Base-by-base conservation (phyloP, 2,888 invertebrate genomes). In the Isoperla grammatica region DNA sequence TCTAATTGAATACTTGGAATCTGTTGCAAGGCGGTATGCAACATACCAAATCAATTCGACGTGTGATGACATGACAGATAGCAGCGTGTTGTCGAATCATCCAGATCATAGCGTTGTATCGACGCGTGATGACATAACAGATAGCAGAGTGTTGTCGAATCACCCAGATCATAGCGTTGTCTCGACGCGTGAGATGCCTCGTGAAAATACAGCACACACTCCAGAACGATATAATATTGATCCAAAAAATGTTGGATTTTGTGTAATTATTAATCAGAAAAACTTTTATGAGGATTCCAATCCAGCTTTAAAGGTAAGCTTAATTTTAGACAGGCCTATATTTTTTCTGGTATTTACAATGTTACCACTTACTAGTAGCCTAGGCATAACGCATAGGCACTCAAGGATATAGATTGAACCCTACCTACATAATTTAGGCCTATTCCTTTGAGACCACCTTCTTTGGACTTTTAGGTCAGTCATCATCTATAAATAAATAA, bases 191-290 rank as follows among this genome's bases (percentile, higher is more conserved):
- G 29, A 29, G 8, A 35, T 22, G 22, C 13, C 2, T n/a, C 15
- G 3, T 6, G 49, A 35, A 35, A 61, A 66, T 37, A n/a, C 61
- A 63, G 19, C n/a, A 6, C n/a, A 57, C 64, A 45, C 58, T 54
- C 23, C 45, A 5, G 64, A 64, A n/a, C 63, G 63, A 40, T 73
- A 73, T 62, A 1, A 59, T 1, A 68, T 73, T 13, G 63, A 73
- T 65, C 66, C 67, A 6, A 58, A 76, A 75, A 23, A 63, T 73
- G 22, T 65, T 15, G 65, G 65, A 1, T 29, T 53, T 15, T 73
- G 75, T 58, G 63, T 78, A 12, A 75, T 77, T 53, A 73, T 77
- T 8, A 76, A 77, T 64, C 74, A 77, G 63, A 65, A 63, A 20
- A 62, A 55, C 13, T 65, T 65, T 57, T 62, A 61, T 20, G 35